phyloP scores from a whole-genome alignment of 53 echinoderm and acorn worm species.

The Antedon mediterranea region DNA sequence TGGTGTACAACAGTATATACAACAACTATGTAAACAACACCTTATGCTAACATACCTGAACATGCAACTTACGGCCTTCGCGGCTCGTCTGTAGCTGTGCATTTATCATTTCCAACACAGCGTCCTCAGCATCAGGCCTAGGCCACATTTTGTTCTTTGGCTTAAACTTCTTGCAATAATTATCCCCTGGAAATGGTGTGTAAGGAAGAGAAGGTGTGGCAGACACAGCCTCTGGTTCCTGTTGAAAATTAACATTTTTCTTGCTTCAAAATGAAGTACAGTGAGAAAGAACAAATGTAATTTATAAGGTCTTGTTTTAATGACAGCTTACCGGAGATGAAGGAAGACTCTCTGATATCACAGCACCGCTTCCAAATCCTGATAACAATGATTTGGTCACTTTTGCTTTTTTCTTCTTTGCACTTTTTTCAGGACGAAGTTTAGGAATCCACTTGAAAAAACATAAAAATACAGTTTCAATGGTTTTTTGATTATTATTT shows the following conservation, averaged over 20 bases:
- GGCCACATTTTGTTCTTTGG: constrained; percentile 34
- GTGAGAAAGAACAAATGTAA: no score
- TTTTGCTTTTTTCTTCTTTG: constrained; percentile 57
- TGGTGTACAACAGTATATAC: no score
- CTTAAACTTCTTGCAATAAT: constrained; percentile 71
- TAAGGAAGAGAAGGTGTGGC: constrained; percentile 25
- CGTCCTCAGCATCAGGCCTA: constrained; percentile 53
- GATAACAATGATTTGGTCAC: constrained; percentile 61
- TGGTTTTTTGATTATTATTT: no score
- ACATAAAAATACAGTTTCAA: not conserved
- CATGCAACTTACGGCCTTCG: constrained; percentile 63
- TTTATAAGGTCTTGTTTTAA: no score
- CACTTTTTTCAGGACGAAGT: constrained; percentile 75
- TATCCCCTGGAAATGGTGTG: constrained; percentile 68
- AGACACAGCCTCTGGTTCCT: constrained; percentile 20
- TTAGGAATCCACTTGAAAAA: constrained; percentile 68
- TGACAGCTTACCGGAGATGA: constrained; percentile 45
- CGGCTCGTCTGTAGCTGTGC: constrained; percentile 53
- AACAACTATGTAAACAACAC: no score
- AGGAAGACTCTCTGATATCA: constrained; percentile 37
- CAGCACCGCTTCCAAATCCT: constrained; percentile 63
- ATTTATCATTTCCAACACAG: constrained; percentile 77
- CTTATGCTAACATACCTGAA: constrained; percentile 27
- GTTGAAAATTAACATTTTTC: no score
- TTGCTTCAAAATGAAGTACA: no score